Conservation (phyloP, 2,888 invertebrate genomes). For the Amorpha juglandis region DNA sequence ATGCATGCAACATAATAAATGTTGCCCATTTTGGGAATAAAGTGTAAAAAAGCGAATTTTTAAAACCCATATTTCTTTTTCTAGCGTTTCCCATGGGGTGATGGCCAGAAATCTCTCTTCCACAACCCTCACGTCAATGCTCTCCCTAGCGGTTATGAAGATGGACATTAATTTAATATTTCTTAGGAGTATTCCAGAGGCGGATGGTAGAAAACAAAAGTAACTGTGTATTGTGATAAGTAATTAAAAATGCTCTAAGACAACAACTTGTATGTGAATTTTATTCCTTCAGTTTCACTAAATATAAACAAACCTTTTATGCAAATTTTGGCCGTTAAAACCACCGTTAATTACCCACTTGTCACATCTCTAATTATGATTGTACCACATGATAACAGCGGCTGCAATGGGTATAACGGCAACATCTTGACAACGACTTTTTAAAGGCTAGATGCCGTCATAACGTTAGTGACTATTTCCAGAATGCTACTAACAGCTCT, state of each 20-base stretch:
- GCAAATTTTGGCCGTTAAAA: too few species aligned
- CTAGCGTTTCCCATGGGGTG: slow-evolving; percentile 96
- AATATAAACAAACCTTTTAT: background rate
- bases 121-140: slow-evolving; percentile 93
- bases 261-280: slow-evolving; percentile 29
- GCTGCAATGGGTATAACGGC: too few species aligned
- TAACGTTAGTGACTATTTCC: too few species aligned
- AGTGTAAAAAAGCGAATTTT: background rate
- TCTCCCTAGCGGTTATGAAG: slow-evolving; percentile 93
- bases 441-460: too few species aligned
- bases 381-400: too few species aligned
- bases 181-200: slow-evolving; percentile 35
- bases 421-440: too few species aligned
- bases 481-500: too few species aligned
- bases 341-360: too few species aligned
- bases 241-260: slow-evolving; percentile 46
- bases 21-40: too few species aligned
- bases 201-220: slow-evolving; percentile 58
- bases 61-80: slow-evolving; percentile 43
- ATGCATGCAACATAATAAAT: too few species aligned
- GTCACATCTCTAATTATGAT: too few species aligned
- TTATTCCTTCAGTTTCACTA: background rate
- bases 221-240: slow-evolving; percentile 57
- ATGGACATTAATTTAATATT: slow-evolving; percentile 49
- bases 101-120: slow-evolving; percentile 93